Evolutionary conservation across 2,888 invertebrate species (phyloP).

Genomic region (Protonemura montana): DNA sequence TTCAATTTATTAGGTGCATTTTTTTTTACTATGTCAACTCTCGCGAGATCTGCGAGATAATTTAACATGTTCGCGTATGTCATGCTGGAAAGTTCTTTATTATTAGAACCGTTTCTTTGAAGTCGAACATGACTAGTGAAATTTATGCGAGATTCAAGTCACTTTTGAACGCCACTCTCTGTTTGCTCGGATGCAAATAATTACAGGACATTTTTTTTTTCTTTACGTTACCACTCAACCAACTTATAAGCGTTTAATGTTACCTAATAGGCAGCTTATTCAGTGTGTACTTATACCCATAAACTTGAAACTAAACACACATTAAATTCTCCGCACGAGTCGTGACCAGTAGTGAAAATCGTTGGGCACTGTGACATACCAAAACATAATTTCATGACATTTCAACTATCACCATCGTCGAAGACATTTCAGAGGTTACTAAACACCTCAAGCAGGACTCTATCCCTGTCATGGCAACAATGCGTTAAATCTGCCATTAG

Average conservation of each 20-base stretch:
- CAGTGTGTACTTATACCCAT: slow-evolving; percentile 1
- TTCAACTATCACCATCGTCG: background rate
- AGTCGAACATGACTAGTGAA: background rate
- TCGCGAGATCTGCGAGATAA: background rate
- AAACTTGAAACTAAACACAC: background rate
- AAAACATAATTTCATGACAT: background rate
- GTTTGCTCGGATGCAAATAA: background rate
- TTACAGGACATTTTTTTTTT: background rate
- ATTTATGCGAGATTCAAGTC: background rate
- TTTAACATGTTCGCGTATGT: background rate
- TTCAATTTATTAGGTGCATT: background rate
- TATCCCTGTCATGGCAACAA: background rate
- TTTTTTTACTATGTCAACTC: background rate
- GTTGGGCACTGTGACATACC: background rate
- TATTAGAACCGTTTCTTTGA: background rate
- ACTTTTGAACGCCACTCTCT: background rate
- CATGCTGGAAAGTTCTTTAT: background rate
- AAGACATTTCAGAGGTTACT: background rate
- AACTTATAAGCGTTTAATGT: background rate
- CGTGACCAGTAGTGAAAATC: background rate
- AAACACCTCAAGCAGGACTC: background rate
- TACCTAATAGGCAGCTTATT: background rate
- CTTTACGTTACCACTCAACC: background rate
- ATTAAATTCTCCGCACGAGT: background rate
- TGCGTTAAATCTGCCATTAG: background rate